Evolutionary conservation across 2,113 vertebrate genomes (phyloP), one percentile per base, ranked within the genome.

Genomic region (Oenanthe oenanthe): DNA sequence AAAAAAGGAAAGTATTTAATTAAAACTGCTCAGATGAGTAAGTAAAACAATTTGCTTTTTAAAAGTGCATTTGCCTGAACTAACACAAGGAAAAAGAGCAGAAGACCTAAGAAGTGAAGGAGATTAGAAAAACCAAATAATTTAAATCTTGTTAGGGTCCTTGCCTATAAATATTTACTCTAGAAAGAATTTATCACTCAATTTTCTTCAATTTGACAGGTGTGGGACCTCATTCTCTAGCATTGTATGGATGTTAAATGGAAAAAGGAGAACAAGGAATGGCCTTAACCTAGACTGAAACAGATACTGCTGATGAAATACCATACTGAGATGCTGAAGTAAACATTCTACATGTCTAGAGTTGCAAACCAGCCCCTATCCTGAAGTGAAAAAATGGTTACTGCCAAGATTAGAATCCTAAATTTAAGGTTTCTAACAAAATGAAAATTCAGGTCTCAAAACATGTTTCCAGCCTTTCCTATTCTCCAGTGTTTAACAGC

Each of bases 321-420:
- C 79, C 58, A 82, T 34, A 72, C 7, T 5, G 14, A 83, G 79
- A 95, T 60, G 48, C 70, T 72, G 88, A 93, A 85, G 43, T 47
- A 95, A 95, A 92, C 26, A 65, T 56, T 63, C 74, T 72, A 28
- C 85, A 38, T 67, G 70, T 67, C 91, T 92, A 72, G 66, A 85
- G 40, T 6, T 85, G 88, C 61, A 92, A 85, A 90, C 78, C 85
- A 85, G 88, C 56, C 82, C 75, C 48, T 60, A 88, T 36, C n/a
- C 74, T 68, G 70, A 93, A 92, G 43, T 82, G n/a, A 67, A 91
- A 91, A 78, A 93, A 86, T 57, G 17, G 26, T n/a, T 43, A 53
- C 13, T 93, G 53, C 73, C 84, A 93, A 93, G 54, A 83, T 57
- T 13, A 86, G 32, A 63, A 57, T 45, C 26, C 60, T 70, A 87